Conservation (phyloP, 2,888 invertebrate species). For the Drosophila birchii region DNA sequence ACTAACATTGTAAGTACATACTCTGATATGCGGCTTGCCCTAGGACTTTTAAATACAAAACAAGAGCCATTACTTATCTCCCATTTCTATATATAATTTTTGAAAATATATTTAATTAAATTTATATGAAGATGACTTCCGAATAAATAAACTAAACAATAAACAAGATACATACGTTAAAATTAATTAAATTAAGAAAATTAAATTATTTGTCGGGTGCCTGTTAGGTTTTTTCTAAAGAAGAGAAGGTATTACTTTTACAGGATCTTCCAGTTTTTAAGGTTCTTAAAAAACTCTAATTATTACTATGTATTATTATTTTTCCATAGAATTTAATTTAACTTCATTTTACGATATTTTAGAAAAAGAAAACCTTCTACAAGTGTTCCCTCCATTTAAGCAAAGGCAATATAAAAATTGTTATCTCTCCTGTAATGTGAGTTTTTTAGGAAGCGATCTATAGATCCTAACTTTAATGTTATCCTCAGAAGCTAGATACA, state of each 20-base stretch:
- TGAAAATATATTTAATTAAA: background rate
- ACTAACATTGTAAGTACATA: slow-evolving; percentile 28
- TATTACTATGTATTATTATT: background rate
- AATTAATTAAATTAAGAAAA: background rate
- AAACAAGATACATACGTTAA: background rate
- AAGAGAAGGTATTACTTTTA: too few species aligned
- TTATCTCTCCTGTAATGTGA: background rate
- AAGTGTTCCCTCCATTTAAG: background rate
- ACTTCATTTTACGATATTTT: background rate
- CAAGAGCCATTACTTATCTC: background rate
- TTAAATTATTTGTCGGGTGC: too few species aligned
- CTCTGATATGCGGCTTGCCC: slow-evolving; percentile 12
- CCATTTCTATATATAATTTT: background rate
- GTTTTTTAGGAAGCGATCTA: background rate
- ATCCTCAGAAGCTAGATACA: slow-evolving; percentile 7
- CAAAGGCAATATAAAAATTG: background rate
- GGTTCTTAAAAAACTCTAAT: background rate
- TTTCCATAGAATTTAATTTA: background rate
- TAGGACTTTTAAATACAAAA: background rate
- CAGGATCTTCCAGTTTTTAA: too few species aligned
- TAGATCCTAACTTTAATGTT: background rate
- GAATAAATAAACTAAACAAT: background rate
- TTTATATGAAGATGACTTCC: background rate
- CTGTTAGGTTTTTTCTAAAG: too few species aligned
- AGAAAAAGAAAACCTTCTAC: background rate